These are phyloP conservation scores for Tipula helvola DNA, from an alignment of 2,888 invertebrate species.

Conservation along the genomic window DNA sequence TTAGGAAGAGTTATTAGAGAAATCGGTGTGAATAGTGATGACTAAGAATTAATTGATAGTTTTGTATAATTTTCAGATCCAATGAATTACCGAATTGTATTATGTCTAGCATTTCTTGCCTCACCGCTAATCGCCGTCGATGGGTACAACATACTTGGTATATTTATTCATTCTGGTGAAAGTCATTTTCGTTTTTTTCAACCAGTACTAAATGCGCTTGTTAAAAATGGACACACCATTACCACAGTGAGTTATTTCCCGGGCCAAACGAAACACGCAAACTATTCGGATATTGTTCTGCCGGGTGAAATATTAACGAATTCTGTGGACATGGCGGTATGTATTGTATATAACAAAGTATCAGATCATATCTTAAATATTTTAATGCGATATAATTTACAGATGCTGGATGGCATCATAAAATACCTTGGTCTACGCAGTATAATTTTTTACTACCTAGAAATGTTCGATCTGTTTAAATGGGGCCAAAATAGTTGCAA, in stretches of 20 bases:
- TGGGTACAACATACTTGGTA: conserved; percentile 28
- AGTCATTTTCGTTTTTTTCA: conserved; percentile 39
- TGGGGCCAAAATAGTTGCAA: conserved; percentile 26
- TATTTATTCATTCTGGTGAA: conserved; percentile 36
- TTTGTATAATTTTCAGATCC: neutral
- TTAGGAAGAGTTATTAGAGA: too few relatives aligned
- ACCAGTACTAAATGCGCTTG: conserved; percentile 36
- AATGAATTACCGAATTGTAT: neutral
- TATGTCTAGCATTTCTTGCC: neutral
- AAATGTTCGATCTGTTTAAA: neutral
- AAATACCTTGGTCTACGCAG: neutral
- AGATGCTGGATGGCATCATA: neutral
- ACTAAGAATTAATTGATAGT: neutral
- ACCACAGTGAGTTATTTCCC: conserved; percentile 37
- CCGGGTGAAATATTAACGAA: conserved; percentile 22
- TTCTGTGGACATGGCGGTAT: conserved; percentile 30
- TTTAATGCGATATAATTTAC: neutral
- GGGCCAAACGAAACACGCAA: conserved; percentile 28
- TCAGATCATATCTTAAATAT: neutral
- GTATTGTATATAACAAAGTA: conserved; percentile 9
- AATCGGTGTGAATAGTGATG: neutral
- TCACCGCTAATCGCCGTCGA: neutral
- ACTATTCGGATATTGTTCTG: conserved; percentile 30
- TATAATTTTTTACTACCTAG: neutral
- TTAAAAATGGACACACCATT: conserved; percentile 37